These are phyloP conservation scores for Enteromius radiatus DNA, from an alignment of 2,797 vertebrate genomes.

Conservation along the genomic window DNA sequence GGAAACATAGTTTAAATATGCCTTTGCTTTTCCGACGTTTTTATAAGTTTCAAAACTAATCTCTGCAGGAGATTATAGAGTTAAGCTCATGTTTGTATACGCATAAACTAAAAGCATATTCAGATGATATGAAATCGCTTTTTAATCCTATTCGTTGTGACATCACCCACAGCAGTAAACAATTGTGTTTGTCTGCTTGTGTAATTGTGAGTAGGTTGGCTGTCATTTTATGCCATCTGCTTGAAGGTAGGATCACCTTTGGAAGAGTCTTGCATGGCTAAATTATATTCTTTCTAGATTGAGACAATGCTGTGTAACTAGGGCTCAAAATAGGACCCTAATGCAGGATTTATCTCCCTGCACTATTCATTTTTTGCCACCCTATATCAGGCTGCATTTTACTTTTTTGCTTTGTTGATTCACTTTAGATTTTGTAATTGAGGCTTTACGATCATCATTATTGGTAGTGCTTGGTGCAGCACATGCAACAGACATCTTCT, in stretches of 20 bases:
- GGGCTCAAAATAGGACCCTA: not conserved
- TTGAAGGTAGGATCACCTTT: not conserved
- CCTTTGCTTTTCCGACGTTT: not conserved
- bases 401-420: not conserved
- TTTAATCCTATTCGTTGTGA: slow-evolving; percentile 38
- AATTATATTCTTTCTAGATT: not conserved
- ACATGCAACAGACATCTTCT: slow-evolving; percentile 7
- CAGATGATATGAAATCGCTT: slow-evolving; percentile 9
- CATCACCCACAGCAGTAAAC: not conserved
- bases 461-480: not conserved
- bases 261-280: not conserved
- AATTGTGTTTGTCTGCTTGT: not conserved
- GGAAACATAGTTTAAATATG: not conserved
- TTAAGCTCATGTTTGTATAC: slow-evolving; percentile 33
- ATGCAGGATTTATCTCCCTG: slow-evolving; percentile 2
- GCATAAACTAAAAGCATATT: slow-evolving; percentile 16
- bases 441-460: not conserved
- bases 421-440: not conserved
- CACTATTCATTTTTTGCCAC: not conserved
- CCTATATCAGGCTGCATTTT: not conserved
- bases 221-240: slow-evolving; percentile 2
- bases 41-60: slow-evolving; percentile 9
- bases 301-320: not conserved
- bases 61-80: not conserved
- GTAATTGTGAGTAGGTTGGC: slow-evolving; percentile 2